Conservation (phyloP, 2,888 invertebrate species). For the Neocrepidodera transversa region DNA sequence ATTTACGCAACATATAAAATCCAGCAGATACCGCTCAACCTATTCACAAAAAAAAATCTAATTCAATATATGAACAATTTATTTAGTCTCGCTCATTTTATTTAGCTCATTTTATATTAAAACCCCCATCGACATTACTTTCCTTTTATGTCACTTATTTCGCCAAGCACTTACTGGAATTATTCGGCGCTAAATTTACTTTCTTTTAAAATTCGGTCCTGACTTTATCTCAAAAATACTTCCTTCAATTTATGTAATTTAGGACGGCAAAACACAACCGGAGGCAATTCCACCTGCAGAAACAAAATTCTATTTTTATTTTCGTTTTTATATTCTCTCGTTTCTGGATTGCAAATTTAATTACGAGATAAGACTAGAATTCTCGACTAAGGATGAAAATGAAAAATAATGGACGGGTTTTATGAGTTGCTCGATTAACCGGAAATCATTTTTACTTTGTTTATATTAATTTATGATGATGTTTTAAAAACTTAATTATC, state of each 20-base stretch:
- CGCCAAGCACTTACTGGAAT: not conserved
- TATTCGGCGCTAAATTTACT: not conserved
- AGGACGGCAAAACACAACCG: not conserved
- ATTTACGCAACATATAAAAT: no score
- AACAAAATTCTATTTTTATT: not conserved
- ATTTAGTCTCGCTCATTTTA: not conserved
- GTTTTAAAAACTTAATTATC: no score
- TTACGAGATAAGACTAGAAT: slow-evolving; percentile 1
- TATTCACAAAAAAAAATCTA: no score
- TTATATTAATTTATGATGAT: no score
- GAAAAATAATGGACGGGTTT: not conserved
- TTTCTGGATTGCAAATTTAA: not conserved
- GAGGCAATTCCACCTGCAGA: not conserved
- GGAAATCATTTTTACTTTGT: not conserved
- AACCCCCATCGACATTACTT: not conserved
- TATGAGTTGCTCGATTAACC: not conserved
- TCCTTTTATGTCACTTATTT: not conserved
- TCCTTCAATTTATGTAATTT: not conserved
- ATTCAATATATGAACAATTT: no score
- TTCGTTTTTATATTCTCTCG: not conserved
- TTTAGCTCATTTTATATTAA: not conserved
- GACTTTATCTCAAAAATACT: not conserved
- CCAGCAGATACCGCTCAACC: no score
- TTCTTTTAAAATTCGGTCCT: not conserved
- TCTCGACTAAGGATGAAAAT: not conserved